Evolutionary conservation across 2,113 vertebrate species (phyloP).

Genomic region (Cryptotis parvus): DNA sequence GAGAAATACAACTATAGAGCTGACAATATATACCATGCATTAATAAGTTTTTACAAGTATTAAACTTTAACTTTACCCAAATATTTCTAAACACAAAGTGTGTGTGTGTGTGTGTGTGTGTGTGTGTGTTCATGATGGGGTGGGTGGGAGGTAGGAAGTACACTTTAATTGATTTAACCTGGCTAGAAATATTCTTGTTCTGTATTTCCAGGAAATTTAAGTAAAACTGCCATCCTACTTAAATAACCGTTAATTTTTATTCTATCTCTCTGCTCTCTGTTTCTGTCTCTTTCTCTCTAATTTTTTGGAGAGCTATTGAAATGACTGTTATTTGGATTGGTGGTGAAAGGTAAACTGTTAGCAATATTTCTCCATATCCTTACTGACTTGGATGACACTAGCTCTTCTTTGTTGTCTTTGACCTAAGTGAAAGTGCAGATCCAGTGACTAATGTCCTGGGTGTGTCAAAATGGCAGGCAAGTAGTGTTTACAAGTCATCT

Average conservation of each 20-base stretch:
- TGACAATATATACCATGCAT: constrained; percentile 43
- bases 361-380: constrained; percentile 65
- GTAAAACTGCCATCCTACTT: constrained; percentile 29
- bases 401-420: constrained; percentile 51
- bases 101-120: not conserved
- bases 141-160: not conserved
- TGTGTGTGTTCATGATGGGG: not conserved
- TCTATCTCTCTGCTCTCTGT: not conserved
- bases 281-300: too few relatives aligned
- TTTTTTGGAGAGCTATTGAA: constrained; percentile 54
- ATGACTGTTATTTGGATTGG: constrained; percentile 18
- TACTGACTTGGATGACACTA: constrained; percentile 40
- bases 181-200: not conserved
- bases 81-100: constrained; percentile 31
- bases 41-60: constrained; percentile 36
- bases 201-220: constrained; percentile 17
- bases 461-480: constrained; percentile 63
- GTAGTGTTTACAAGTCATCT: constrained; percentile 60
- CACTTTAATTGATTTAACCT: not conserved
- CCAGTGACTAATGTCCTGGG: constrained; percentile 56
- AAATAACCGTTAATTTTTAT: too few relatives aligned
- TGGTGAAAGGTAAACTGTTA: constrained; percentile 62
- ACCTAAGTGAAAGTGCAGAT: constrained; percentile 60
- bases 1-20: constrained; percentile 44
- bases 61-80: not conserved